phyloP scores from a whole-genome alignment of 2,888 invertebrate species.

The Patella caerulea region DNA sequence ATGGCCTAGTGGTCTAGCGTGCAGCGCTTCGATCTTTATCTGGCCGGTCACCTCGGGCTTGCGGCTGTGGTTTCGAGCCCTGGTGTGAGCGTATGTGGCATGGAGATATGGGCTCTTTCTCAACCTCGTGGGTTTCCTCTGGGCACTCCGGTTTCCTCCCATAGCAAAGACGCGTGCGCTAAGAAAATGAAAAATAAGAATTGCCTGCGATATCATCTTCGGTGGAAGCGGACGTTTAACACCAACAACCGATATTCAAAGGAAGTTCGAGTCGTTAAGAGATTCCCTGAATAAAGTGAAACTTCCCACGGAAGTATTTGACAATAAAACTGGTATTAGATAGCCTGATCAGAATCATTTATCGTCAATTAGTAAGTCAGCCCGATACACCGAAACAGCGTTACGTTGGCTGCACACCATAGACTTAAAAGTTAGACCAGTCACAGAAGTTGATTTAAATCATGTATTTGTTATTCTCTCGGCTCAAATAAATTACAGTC shows the following conservation, averaged over 20 bases:
- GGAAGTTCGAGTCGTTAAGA: background rate
- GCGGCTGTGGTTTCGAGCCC: too few relatives aligned
- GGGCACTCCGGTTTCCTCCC: too few relatives aligned
- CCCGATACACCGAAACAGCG: conserved; percentile 8
- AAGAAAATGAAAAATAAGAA: too few relatives aligned
- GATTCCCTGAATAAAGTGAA: background rate
- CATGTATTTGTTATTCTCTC: conserved; percentile 7
- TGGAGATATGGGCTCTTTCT: too few relatives aligned
- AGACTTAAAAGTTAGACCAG: background rate
- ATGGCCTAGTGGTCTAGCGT: too few relatives aligned
- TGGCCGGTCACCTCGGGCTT: too few relatives aligned
- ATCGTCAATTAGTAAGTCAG: background rate
- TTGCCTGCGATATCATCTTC: too few relatives aligned
- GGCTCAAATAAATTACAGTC: conserved; percentile 24
- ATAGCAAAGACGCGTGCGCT: too few relatives aligned
- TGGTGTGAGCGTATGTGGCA: too few relatives aligned
- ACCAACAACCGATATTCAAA: background rate
- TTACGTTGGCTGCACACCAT: conserved; percentile 6
- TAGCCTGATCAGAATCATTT: background rate
- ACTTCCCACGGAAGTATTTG: conserved; percentile 18
- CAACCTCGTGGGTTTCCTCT: too few relatives aligned
- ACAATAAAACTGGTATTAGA: conserved; percentile 27
- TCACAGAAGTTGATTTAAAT: conserved; percentile 14
- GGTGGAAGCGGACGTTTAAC: too few relatives aligned
- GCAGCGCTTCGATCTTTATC: too few relatives aligned